Percentiles rank a stretch among this genome's conserved stretches.
Evolutionary conservation across 1,140 invertebrate species (phyloP).

Genomic region (Cyrtorhinus lividipennis): DNA sequence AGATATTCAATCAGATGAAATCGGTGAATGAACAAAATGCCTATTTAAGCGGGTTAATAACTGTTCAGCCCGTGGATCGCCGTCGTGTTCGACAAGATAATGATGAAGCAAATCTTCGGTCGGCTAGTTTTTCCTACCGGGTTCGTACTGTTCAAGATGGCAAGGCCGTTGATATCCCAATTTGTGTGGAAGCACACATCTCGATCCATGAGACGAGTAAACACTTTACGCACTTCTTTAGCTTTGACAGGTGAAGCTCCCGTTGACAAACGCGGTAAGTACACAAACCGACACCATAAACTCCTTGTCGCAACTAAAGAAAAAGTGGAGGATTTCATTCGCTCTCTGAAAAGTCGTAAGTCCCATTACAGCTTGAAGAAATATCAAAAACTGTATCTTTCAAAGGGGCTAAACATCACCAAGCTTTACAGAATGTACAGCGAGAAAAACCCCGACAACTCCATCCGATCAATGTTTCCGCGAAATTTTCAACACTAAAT

Average conservation of each 20-base stretch:
- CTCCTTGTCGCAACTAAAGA: neutral
- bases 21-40: too few relatives aligned
- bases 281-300: neutral
- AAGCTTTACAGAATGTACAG: conserved; percentile 1
- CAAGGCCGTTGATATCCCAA: too few relatives aligned
- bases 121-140: too few relatives aligned
- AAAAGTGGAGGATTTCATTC: neutral
- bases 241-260: neutral
- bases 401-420: neutral
- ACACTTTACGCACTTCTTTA: too few relatives aligned
- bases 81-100: too few relatives aligned
- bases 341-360: neutral
- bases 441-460: neutral
- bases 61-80: too few relatives aligned
- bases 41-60: too few relatives aligned
- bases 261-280: neutral
- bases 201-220: too few relatives aligned
- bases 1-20: too few relatives aligned
- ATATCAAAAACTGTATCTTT: neutral
- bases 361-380: neutral
- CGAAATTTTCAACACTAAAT: neutral
- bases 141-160: too few relatives aligned
- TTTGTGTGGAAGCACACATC: too few relatives aligned
- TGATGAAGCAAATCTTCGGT: too few relatives aligned
- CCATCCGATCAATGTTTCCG: conserved; percentile 7